A percentile compares a stretch with the other conserved stretches of the same genome.
Evolutionary conservation across 2,888 invertebrate genomes (phyloP).

Genomic region (Caenorhabditis angaria): DNA sequence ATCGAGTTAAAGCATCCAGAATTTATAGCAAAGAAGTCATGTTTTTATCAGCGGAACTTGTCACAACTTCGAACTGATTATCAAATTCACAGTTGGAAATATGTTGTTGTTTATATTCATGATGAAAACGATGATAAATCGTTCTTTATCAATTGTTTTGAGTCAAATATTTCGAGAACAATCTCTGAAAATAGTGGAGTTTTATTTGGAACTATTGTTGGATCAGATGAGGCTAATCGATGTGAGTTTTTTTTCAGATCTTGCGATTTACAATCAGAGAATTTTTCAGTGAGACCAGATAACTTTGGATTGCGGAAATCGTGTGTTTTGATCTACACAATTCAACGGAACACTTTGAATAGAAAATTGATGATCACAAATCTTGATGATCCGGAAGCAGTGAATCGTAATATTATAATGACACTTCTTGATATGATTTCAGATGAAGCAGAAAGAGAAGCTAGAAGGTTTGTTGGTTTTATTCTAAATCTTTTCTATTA

Average conservation of each 20-base stretch:
- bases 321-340: slow-evolving; percentile 20
- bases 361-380: slow-evolving; percentile 14
- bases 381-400: slow-evolving; percentile 15
- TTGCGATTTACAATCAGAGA: too few species aligned
- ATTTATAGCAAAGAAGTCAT: slow-evolving; percentile 4
- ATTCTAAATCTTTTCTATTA: neutral
- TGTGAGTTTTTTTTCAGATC: slow-evolving; percentile 15
- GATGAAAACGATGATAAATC: slow-evolving; percentile 9
- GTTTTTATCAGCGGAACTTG: slow-evolving; percentile 2
- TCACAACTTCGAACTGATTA: slow-evolving; percentile 5
- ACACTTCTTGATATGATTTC: slow-evolving; percentile 24
- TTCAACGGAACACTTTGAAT: slow-evolving; percentile 20
- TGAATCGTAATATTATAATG: slow-evolving; percentile 15
- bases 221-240: slow-evolving; percentile 19
- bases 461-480: neutral
- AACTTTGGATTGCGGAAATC: slow-evolving; percentile 3
- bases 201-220: slow-evolving; percentile 24
- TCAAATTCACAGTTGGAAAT: slow-evolving; percentile 29
- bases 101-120: slow-evolving; percentile 32
- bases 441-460: slow-evolving; percentile 18
- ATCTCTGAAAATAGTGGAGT: slow-evolving; percentile 15
- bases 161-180: slow-evolving; percentile 12
- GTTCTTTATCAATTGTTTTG: slow-evolving; percentile 22
- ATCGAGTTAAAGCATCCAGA: slow-evolving; percentile 10
- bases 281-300: slow-evolving; percentile 32